A percentile compares a stretch with the other conserved stretches of the same genome.
Conservation (phyloP, 2,888 invertebrate species). For the Synergus gifuensis region DNA sequence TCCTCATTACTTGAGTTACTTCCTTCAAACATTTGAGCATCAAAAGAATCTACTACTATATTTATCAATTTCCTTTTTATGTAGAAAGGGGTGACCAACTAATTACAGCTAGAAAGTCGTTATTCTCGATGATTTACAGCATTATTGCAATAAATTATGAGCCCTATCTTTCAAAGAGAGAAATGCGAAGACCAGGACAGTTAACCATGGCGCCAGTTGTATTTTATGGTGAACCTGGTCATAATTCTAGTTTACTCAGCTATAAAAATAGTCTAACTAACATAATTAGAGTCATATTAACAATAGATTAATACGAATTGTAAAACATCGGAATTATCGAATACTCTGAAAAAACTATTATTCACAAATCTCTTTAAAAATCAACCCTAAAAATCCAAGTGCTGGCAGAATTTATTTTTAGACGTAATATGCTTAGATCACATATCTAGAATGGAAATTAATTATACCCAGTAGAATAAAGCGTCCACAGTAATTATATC, state of each 20-base stretch:
- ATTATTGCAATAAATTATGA: conserved; percentile 8
- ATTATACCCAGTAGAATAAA: not conserved
- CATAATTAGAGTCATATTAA: not conserved
- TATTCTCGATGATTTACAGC: not conserved
- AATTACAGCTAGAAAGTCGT: not conserved
- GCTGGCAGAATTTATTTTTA: not conserved
- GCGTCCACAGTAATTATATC: not conserved
- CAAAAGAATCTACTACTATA: not conserved
- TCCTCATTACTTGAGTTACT: not conserved
- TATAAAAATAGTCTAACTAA: conserved; percentile 2
- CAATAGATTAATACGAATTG: not conserved
- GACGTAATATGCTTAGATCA: not conserved
- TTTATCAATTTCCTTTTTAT: not conserved
- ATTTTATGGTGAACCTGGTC: not conserved
- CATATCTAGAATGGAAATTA: not conserved
- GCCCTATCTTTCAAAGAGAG: conserved; percentile 13
- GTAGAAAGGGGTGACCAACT: not conserved
- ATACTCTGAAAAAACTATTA: not conserved
- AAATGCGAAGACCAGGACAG: not conserved
- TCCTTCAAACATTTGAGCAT: not conserved
- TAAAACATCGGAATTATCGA: not conserved
- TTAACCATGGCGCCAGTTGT: conserved; percentile 1
- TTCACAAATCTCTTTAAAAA: not conserved
- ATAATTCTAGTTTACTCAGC: conserved; percentile 6
- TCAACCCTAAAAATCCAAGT: not conserved